These are phyloP conservation scores for Ptilorrhoa leucosticta DNA, from an alignment of 2,113 vertebrate species.

Conservation along the genomic window DNA sequence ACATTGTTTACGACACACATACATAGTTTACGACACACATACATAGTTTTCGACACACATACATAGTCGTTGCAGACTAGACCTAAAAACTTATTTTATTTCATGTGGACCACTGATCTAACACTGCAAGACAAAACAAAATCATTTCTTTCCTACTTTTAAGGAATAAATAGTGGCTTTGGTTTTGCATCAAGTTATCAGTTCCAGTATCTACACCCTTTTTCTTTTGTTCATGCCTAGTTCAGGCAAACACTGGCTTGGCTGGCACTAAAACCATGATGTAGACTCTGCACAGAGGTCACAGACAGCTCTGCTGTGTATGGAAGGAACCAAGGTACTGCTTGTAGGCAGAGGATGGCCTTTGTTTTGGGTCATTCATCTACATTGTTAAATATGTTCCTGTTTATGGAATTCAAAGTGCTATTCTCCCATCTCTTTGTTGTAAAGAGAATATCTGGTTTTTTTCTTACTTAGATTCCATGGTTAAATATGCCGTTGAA, in stretches of 20 bases:
- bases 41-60: neutral
- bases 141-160: neutral
- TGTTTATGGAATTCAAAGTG: neutral
- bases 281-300: neutral
- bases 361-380: neutral
- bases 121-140: neutral
- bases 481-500: neutral
- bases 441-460: neutral
- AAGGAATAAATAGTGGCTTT: neutral
- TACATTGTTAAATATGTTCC: neutral
- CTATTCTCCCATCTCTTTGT: neutral
- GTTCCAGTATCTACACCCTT: neutral
- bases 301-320: neutral
- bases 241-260: neutral
- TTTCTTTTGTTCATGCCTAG: neutral
- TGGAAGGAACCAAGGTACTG: neutral
- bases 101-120: neutral
- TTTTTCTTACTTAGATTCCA: neutral
- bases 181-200: neutral
- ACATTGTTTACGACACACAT: neutral
- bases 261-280: neutral
- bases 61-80: accelerated
- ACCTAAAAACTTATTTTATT: neutral
- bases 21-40: neutral
- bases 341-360: neutral